Evolutionary conservation across 2,888 invertebrate genomes (phyloP), one percentile per base, ranked within the genome.

Genomic region (Ceraclea dissimilis): DNA sequence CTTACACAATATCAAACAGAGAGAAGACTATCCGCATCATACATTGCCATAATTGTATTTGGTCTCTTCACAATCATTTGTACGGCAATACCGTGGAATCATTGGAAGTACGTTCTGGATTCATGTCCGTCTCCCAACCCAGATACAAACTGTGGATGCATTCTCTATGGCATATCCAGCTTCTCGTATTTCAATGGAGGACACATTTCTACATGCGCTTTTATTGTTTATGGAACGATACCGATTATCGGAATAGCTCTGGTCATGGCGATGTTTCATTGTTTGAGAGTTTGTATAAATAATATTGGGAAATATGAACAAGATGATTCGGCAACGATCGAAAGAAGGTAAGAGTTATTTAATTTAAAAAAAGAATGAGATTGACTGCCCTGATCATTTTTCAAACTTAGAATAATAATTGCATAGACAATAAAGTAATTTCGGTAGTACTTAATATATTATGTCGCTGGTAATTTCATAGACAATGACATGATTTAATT

Each of bases 51-150:
- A 39, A 65, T 71, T 2, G 43, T 72, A 5, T 63, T 72, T 8
- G 65, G 76, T 2, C 65, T 67, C 2, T 62, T 75, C 8, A 69
- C 73, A 10, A 69, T 73, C 2, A 73, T 82, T 59, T 79, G 80
- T 49, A 68, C 76, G 31, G 85, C 82, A 2, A 76, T 86, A 54
- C 81, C 83, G 1, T 86, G 83, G 78, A 77, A 81, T 48, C 85
- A 86, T 66, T 86, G 86, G 86, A 77, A 78, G 49, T 74, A 76
- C 17, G 85, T 85, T 0, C 70, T 86, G 2, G 84, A 86, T 64
- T 80, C 82, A 48, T 86, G 86, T 63, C 77, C 79, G 1, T 6
- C 5, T 26, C 4, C 10, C 5, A 4, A 39, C 5, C 4, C 13
- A 5, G 75, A 75, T 1, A 76, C 76, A 48, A 85, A 83, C 65